phyloP scores from a whole-genome alignment of 2,113 vertebrate species.

The Gasterosteus aculeatus region DNA sequence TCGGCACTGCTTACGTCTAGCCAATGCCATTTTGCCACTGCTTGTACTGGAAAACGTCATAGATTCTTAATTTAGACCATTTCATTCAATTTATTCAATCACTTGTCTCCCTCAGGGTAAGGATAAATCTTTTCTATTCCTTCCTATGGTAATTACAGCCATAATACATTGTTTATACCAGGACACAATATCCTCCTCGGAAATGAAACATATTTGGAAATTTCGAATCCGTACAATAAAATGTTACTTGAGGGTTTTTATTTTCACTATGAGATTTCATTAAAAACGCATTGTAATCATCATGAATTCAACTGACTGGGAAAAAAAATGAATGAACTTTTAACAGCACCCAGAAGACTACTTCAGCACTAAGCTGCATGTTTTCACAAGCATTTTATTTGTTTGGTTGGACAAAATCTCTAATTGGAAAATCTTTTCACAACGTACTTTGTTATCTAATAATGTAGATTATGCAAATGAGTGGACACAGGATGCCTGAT shows the following conservation, averaged over 20 bases:
- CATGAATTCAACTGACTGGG: background rate
- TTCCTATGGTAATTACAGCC: background rate
- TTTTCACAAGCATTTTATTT: background rate
- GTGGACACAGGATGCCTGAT: slow-evolving; percentile 19
- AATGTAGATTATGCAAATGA: slow-evolving; percentile 41
- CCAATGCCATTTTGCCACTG: background rate
- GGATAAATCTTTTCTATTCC: background rate
- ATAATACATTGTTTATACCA: background rate
- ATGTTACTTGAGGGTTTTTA: background rate
- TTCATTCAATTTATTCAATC: background rate
- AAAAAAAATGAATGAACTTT: background rate
- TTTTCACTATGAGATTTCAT: background rate
- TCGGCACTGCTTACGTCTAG: background rate
- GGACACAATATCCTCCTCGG: background rate
- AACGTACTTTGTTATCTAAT: slow-evolving; percentile 11
- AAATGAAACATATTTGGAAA: background rate
- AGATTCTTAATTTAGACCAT: background rate
- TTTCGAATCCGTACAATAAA: background rate
- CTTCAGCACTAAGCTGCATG: background rate
- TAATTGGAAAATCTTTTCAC: slow-evolving; percentile 17
- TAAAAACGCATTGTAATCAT: background rate
- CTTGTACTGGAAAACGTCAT: background rate
- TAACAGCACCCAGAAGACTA: background rate
- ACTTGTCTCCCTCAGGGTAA: background rate
- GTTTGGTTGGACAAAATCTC: slow-evolving; percentile 11